Evolutionary conservation across 2,113 vertebrate species (phyloP), one percentile per base, ranked within the genome.

Genomic region (Apodemus sylvaticus): DNA sequence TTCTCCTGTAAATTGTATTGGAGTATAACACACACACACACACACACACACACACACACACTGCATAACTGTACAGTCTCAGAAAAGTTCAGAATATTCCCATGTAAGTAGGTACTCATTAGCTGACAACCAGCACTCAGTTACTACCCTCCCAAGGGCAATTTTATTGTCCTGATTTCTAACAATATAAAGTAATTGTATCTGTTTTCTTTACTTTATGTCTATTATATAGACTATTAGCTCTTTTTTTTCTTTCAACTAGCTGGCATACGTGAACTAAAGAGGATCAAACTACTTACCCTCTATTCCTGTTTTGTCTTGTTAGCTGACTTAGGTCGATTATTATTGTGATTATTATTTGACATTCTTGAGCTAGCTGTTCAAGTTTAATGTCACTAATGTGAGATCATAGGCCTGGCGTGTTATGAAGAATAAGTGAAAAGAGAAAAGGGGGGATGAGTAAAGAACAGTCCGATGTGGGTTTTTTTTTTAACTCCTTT

Each of bases 401-500:
- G 62, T 95, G 96, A 94, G 64, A 86, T 91, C 74, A 93, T 93
- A 48, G 79, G 58, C 89, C 20, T 87, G 53, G 22, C 12, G 19
- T 81, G 13, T 94, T 97, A 70, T 78, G 77, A 98, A 95, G 66
- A 97, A 91, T 34, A 79, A 95, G 76, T 82, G 22, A 85, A 86
- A 92, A 90, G 86, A 89, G 79, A 12, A 66, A 91, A 6, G 0
- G 14, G 8, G 0, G 14, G 0, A 77, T 94, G 77, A 96, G 58
- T 96, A 91, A 93, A 89, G 76, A 94, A 95, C 89, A 64, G 1
- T 45, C 87, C 68, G 48, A 64, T 93, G 71, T 90, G 79, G 48
- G 58, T 20, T 60, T 19, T 94, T 96, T 96, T 26, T 94, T 96
- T 96, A 94, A 95, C 58, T 97, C 92, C n/a, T n/a, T 85, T 81